Percentiles rank a stretch among this genome's conserved stretches.
phyloP scores from a whole-genome alignment of 2,888 invertebrate species.

The Cephus pygmeus region DNA sequence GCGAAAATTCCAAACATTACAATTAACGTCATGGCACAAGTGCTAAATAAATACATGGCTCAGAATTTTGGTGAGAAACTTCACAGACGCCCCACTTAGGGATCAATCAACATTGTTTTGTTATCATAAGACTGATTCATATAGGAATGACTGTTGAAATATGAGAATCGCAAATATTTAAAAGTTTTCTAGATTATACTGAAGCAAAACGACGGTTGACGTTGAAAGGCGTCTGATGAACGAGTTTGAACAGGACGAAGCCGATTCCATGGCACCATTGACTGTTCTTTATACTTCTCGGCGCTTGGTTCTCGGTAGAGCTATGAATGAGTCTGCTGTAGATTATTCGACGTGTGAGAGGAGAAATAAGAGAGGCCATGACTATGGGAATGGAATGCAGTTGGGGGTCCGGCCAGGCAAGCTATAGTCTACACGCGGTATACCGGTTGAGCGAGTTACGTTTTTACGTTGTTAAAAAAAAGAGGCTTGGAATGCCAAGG shows the following conservation, averaged over 20 bases:
- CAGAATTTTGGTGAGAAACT: background rate
- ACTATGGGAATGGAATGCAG: constrained; percentile 43
- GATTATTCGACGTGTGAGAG: background rate
- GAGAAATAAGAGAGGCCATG: background rate
- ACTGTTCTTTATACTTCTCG: background rate
- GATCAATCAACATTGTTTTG: background rate
- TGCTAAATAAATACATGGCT: background rate
- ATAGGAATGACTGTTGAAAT: background rate
- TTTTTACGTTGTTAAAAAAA: constrained; percentile 39
- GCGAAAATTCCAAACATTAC: no score
- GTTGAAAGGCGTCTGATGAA: background rate
- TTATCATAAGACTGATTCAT: background rate
- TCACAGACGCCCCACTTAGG: background rate
- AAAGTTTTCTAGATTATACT: background rate
- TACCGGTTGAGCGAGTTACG: constrained; percentile 43
- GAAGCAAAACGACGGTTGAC: background rate
- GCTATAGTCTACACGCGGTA: constrained; percentile 32
- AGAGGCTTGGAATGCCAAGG: constrained; percentile 29
- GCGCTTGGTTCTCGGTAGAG: background rate
- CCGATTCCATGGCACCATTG: background rate
- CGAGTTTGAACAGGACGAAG: background rate
- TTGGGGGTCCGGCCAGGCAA: constrained; percentile 47
- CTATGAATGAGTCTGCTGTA: background rate
- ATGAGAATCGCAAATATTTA: background rate
- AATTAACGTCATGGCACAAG: no score